These are phyloP conservation scores for Dasyornis broadbenti DNA, from an alignment of 2,113 vertebrate species.

Conservation along the genomic window DNA sequence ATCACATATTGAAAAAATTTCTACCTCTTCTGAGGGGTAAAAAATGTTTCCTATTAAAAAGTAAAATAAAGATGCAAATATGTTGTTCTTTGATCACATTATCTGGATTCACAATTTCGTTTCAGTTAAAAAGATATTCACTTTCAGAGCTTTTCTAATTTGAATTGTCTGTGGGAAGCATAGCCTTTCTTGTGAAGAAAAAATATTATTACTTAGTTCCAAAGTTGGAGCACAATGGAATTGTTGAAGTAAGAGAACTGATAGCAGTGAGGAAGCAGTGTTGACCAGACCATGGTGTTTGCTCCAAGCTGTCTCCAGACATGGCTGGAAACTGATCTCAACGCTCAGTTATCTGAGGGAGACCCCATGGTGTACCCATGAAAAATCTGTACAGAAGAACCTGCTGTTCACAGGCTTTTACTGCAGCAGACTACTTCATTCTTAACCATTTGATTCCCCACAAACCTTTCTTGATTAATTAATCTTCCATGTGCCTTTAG, in stretches of 20 bases:
- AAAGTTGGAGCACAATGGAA: background rate
- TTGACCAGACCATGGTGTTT: background rate
- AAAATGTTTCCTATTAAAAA: background rate
- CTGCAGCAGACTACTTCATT: background rate
- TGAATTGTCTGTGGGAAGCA: background rate
- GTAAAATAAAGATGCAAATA: background rate
- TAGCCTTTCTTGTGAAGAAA: background rate
- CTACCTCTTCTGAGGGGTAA: background rate
- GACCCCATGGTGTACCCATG: background rate
- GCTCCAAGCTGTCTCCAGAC: background rate
- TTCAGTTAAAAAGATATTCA: background rate
- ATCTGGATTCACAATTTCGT: background rate
- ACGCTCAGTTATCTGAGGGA: background rate
- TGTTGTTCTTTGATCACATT: background rate
- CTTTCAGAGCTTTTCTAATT: background rate
- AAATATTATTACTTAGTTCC: background rate
- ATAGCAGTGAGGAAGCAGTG: background rate
- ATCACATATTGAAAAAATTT: background rate
- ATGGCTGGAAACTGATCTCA: background rate
- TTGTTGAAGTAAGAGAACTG: background rate
- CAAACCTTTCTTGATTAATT: background rate
- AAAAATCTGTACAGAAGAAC: background rate
- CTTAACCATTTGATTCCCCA: background rate
- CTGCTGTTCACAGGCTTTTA: background rate
- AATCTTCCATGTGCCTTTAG: background rate